Evolutionary conservation across 2,797 vertebrate species (phyloP).

Genomic region (Clamator glandarius): DNA sequence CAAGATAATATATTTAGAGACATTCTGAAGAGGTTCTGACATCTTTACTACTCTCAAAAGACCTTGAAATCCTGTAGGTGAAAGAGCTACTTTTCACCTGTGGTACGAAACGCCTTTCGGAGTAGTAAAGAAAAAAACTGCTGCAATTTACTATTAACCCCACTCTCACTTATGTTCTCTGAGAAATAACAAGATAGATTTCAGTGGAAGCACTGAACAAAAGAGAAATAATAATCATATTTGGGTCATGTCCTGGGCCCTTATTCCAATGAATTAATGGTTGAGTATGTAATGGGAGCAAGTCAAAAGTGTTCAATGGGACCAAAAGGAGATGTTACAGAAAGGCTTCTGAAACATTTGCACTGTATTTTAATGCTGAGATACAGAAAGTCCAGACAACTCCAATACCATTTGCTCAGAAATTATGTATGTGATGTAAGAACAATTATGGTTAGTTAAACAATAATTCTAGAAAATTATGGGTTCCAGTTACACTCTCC

Average conservation of each 20-base stretch:
- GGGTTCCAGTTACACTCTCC: background rate
- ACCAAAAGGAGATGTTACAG: background rate
- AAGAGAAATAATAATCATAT: background rate
- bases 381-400: background rate
- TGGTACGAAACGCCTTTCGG: background rate
- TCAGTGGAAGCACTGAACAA: background rate
- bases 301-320: background rate
- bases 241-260: background rate
- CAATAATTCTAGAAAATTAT: conserved; percentile 25
- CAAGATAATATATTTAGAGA: background rate
- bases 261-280: background rate
- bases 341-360: background rate
- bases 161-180: background rate
- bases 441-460: background rate
- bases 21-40: background rate
- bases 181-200: background rate
- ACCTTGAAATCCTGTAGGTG: background rate
- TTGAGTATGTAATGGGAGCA: background rate
- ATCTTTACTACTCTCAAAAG: background rate
- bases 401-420: background rate
- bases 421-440: conserved; percentile 11
- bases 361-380: background rate
- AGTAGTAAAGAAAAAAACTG: background rate
- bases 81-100: background rate
- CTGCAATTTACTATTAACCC: background rate